Evolutionary conservation across 2,113 vertebrate genomes (phyloP).

Genomic region (Aldabrachelys gigantea): DNA sequence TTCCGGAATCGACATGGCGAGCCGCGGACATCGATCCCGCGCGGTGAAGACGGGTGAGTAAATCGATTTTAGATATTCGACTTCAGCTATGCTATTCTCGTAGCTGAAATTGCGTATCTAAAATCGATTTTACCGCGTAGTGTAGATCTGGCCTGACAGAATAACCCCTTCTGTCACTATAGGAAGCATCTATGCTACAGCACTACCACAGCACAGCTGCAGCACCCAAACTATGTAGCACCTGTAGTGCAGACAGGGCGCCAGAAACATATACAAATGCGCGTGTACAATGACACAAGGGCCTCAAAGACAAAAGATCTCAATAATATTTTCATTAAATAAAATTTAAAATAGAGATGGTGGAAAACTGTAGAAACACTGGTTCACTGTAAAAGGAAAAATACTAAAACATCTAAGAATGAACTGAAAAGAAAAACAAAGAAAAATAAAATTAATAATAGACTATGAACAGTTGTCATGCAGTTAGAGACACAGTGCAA

Average conservation of each 20-base stretch:
- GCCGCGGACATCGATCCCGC: no score
- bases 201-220: neutral
- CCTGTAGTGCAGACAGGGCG: neutral
- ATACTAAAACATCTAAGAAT: neutral
- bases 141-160: no score
- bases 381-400: neutral
- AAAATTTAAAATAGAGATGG: neutral
- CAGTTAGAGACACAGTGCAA: neutral
- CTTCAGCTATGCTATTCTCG: no score
- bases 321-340: neutral
- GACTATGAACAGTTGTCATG: neutral
- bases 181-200: neutral
- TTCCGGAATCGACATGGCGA: no score
- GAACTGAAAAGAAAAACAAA: neutral
- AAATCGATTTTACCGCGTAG: no score
- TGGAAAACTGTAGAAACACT: neutral
- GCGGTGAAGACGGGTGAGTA: no score
- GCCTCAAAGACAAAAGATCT: neutral
- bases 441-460: no score
- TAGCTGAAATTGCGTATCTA: no score
- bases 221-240: neutral
- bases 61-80: no score
- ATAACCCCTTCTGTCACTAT: neutral
- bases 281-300: neutral
- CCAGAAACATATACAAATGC: neutral